Evolutionary conservation across 2,113 vertebrate species (phyloP), one percentile per base, ranked within the genome.

Genomic region (Dendropsophus ebraccatus): DNA sequence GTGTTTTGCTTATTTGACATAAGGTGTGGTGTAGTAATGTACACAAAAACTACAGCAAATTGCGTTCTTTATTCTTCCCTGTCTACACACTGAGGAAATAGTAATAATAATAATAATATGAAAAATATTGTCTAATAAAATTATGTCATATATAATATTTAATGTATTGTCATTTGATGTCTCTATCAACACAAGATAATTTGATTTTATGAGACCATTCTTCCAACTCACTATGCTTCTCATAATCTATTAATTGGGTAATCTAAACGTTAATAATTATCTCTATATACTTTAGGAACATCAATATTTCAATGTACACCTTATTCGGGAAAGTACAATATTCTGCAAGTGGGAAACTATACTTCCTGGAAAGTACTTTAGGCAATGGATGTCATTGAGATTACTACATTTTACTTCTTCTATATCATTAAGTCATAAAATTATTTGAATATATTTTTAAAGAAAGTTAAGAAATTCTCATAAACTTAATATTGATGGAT

Each of bases 221-320:
- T 77, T 54, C 5, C 75, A 77, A 35, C 11, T 77, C 54, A 77
- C 19, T 54, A 11, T 56, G 28, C 28, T 21, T 30, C 75, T 77
- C 49, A 77, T 77, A 54, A 54, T 77, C 28, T 77, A 54, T 56
- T 77, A 77, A 77, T 54, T 35, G 49, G 8, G 35, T 30, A 77
- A 77, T 77, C 28, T 77, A 77, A 77, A 54, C 11, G 17, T 17
- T 77, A 21, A 54, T 77, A 77, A 77, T 77, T 32, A 35, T 30
- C 75, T 54, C 50, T 35, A 77, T 77, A 77, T 77, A 77, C 49
- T 77, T 50, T 77, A 35, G 54, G 49, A 77, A 77, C 75, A 77
- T 77, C 75, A 77, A 77, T 54, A 77, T 54, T 54, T 77, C 28
- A 54, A 32, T 54, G 3, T 32, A 54, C 75, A 77, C 19, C 32